Percentiles rank a stretch among this genome's conserved stretches.
These are phyloP conservation scores for Sphaerodactylus townsendi DNA, from an alignment of 2,113 vertebrate species.

Conservation along the genomic window DNA sequence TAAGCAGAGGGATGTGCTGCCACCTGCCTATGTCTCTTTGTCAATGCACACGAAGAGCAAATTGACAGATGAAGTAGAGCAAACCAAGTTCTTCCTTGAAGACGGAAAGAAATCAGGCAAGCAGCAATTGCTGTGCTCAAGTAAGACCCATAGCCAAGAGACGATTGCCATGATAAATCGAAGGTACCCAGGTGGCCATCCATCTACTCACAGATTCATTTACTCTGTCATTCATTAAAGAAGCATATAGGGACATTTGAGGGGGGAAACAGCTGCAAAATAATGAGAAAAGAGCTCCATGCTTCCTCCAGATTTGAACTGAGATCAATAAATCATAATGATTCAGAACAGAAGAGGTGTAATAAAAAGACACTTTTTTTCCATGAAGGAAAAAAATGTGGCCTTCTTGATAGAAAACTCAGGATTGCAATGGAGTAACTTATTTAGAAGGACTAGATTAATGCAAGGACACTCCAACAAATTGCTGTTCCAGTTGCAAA, in stretches of 20 bases:
- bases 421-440: not conserved
- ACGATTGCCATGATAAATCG: rapidly evolving
- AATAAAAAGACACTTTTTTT: not conserved
- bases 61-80: not conserved
- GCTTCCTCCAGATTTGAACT: not conserved
- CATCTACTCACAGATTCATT: not conserved
- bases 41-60: not conserved
- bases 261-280: not conserved
- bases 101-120: not conserved
- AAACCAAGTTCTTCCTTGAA: not conserved
- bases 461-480: not conserved
- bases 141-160: not conserved
- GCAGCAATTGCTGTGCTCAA: not conserved
- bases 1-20: not conserved
- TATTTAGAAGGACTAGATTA: not conserved
- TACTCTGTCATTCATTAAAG: not conserved
- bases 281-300: not conserved
- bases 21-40: not conserved
- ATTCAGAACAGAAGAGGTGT: not conserved
- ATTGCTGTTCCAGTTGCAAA: not conserved
- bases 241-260: not conserved
- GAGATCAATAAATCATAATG: not conserved
- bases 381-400: not conserved
- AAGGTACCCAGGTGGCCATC: not conserved
- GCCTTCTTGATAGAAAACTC: not conserved